phyloP scores from a whole-genome alignment of 2,113 vertebrate genomes.

The Neomonachus schauinslandi region DNA sequence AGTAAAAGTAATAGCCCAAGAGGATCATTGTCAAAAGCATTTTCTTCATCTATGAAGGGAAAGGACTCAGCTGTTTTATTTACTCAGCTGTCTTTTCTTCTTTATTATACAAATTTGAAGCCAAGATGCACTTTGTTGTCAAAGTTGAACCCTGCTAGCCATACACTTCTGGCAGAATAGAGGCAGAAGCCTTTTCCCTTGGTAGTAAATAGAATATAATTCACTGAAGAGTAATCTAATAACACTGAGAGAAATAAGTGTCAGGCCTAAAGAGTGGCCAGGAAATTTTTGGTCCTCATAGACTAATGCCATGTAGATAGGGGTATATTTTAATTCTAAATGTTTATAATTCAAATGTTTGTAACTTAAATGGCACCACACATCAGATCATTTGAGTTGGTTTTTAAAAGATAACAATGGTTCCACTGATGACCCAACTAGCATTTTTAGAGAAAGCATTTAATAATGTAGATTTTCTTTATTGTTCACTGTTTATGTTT shows the following conservation, averaged over 20 bases:
- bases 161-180: slow-evolving; percentile 20
- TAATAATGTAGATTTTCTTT: not conserved
- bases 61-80: slow-evolving; percentile 3
- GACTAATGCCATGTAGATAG: not conserved
- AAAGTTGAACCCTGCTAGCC: not conserved
- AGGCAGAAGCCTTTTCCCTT: not conserved
- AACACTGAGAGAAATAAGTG: not conserved
- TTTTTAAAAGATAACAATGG: not conserved
- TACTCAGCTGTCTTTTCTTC: slow-evolving; percentile 1
- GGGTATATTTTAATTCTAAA: not conserved
- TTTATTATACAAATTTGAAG: slow-evolving; percentile 18
- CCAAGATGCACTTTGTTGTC: not conserved
- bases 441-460: not conserved
- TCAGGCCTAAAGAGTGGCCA: not conserved
- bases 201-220: not conserved
- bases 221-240: slow-evolving; percentile 46
- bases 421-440: not conserved
- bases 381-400: not conserved
- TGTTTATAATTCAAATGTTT: not conserved
- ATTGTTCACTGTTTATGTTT: not conserved
- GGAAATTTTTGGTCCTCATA: not conserved
- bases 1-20: slow-evolving; percentile 2
- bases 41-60: slow-evolving; percentile 27
- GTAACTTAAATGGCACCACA: not conserved
- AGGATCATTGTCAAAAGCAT: not conserved